Conservation (phyloP, 2,797 vertebrate genomes). For the Typhlichthys eigenmanni region DNA sequence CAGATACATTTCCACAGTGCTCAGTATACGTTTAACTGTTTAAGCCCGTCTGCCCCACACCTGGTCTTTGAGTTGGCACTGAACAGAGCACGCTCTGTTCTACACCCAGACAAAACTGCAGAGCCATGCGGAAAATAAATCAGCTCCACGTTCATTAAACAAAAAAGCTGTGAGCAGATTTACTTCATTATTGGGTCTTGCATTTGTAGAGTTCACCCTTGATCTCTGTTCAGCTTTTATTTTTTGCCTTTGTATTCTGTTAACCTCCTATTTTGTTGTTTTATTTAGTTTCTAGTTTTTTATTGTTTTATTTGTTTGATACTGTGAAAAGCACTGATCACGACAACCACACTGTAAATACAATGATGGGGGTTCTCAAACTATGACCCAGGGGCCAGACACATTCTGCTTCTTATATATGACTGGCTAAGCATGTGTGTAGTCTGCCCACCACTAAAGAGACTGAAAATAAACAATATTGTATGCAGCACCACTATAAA, state of each 20-base stretch:
- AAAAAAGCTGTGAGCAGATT: conserved; percentile 73
- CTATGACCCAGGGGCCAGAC: too few relatives aligned
- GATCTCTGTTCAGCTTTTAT: conserved; percentile 22
- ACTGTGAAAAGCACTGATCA: conserved; percentile 46
- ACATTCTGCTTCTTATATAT: too few relatives aligned
- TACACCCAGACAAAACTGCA: conserved; percentile 61
- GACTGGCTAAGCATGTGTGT: too few relatives aligned
- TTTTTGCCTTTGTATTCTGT: neutral
- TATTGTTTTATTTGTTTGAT: conserved; percentile 50
- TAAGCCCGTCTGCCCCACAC: conserved; percentile 68
- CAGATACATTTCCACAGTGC: conserved; percentile 50
- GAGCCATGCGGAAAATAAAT: conserved; percentile 75
- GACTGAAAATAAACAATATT: too few relatives aligned
- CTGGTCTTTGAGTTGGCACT: conserved; percentile 60
- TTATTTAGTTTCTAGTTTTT: too few relatives aligned
- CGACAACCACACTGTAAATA: conserved; percentile 54
- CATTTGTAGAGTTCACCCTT: conserved; percentile 39
- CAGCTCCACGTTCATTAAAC: conserved; percentile 72
- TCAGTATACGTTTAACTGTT: conserved; percentile 71
- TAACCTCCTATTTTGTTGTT: too few relatives aligned
- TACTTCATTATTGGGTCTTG: conserved; percentile 70
- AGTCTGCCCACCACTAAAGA: too few relatives aligned
- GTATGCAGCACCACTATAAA: too few relatives aligned
- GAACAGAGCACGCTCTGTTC: conserved; percentile 71
- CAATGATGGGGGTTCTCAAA: conserved; percentile 39